Evolutionary conservation across 2,888 invertebrate species (phyloP).

Genomic region (Phrixothrix hirtus): DNA sequence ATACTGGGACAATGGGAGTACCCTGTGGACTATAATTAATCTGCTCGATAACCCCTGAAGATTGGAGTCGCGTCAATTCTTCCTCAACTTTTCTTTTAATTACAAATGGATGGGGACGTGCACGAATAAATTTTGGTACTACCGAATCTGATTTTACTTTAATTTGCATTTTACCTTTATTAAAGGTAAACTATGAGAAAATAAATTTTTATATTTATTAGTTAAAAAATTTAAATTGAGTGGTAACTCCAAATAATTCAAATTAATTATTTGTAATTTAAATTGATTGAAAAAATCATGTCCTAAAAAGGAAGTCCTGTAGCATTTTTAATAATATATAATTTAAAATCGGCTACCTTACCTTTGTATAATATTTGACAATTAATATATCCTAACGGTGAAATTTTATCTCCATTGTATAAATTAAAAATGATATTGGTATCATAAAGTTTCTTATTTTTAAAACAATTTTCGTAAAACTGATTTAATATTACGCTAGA

Average conservation of each 20-base stretch:
- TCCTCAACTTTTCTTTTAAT: background rate
- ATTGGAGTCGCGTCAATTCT: background rate
- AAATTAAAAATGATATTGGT: background rate
- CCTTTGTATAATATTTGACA: background rate
- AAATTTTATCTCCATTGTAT: background rate
- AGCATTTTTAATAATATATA: background rate
- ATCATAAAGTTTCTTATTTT: background rate
- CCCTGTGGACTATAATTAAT: background rate
- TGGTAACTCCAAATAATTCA: background rate
- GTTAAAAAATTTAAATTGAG: background rate
- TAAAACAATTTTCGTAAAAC: background rate
- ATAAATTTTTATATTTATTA: background rate
- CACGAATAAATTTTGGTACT: background rate
- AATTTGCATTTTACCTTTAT: background rate
- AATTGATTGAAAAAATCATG: background rate
- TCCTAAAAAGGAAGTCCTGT: background rate
- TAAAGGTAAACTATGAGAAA: background rate
- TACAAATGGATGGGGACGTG: background rate
- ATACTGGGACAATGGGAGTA: no score
- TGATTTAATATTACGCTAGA: no score
- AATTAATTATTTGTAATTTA: background rate
- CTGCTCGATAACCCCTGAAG: background rate
- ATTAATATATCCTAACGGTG: background rate
- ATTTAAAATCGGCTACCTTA: background rate
- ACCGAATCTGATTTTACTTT: background rate